Evolutionary conservation across 2,797 vertebrate genomes (phyloP), one percentile per base, ranked within the genome.

Genomic region (Euthynnus affinis): DNA sequence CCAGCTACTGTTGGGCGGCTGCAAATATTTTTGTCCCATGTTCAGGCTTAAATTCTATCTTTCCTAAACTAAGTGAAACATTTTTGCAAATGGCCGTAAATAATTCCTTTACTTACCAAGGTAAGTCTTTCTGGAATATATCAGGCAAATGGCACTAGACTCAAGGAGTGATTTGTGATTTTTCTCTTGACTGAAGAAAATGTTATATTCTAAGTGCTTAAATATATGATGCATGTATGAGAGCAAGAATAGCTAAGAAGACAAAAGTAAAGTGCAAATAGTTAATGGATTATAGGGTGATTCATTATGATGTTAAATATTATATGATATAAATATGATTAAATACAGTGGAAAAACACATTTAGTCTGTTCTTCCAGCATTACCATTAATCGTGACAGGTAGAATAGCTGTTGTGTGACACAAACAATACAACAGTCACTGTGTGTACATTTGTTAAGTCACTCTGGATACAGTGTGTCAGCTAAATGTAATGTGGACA

Each of bases 401-500:
- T 32, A 46, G 13, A 82, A 37, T 51, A 60, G 49, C 52, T 49
- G 34, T 1, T 78, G 42, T 58, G 44, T 17, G n/a, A 74, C 52
- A 74, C 40, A 69, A 52, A 74, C 46, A 37, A 58, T 56, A 56
- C 40, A 73, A 17, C 76, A 81, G 52, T 14, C 10, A 1, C 29
- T 34, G 5, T 59, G 67, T 63, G 57, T 48, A 76, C 18, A 5
- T 86, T 78, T 51, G 69, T 67, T 58, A 78, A 90, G 60, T 85
- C 78, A 59, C 66, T 62, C 27, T 82, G 72, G 82, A 59, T 75
- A 55, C 46, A 64, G 56, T 55, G 80, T 61, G 85, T 88, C 64
- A 82, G 87, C 78, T 83, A 64, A 84, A 83, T 82, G 76, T 76
- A 74, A 84, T 40, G 51, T 78, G 79, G 53, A 73, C 70, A 85